phyloP scores from a whole-genome alignment of 2,888 invertebrate genomes.

The Caenorhabditis afra region DNA sequence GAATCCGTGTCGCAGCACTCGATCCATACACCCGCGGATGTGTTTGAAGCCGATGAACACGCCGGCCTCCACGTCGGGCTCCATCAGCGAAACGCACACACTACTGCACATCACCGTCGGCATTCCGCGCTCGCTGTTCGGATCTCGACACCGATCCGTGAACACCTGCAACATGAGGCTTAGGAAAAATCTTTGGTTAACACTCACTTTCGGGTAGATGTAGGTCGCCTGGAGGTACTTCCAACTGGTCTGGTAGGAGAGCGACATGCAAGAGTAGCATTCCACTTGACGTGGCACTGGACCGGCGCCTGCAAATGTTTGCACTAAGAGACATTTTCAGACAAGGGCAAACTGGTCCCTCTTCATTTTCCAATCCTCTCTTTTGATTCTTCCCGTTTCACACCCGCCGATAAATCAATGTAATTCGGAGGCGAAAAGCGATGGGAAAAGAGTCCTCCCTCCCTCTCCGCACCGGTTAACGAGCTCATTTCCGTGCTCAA shows the following conservation, averaged over 20 bases:
- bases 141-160: conserved; percentile 78
- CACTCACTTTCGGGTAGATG: conserved; percentile 74
- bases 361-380: no score
- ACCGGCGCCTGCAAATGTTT: conserved; percentile 63
- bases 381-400: no score
- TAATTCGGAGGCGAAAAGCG: no score
- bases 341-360: no score
- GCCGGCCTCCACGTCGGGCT: conserved; percentile 79
- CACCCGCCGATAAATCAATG: no score
- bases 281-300: conserved; percentile 73
- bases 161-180: no score
- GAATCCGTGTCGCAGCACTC: conserved; percentile 78
- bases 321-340: no score
- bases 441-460: no score
- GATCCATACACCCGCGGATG: conserved; percentile 79
- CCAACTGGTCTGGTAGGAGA: conserved; percentile 77
- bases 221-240: conserved; percentile 75
- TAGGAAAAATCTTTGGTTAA: no score
- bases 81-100: conserved; percentile 75
- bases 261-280: conserved; percentile 79
- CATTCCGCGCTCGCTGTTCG: conserved; percentile 72
- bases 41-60: conserved; percentile 80
- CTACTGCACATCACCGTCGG: conserved; percentile 74
- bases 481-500: no score
- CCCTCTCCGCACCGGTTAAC: no score